Evolutionary conservation across 2,797 vertebrate species (phyloP), one percentile per base, ranked within the genome.

Genomic region (Hafferia zeledoni): DNA sequence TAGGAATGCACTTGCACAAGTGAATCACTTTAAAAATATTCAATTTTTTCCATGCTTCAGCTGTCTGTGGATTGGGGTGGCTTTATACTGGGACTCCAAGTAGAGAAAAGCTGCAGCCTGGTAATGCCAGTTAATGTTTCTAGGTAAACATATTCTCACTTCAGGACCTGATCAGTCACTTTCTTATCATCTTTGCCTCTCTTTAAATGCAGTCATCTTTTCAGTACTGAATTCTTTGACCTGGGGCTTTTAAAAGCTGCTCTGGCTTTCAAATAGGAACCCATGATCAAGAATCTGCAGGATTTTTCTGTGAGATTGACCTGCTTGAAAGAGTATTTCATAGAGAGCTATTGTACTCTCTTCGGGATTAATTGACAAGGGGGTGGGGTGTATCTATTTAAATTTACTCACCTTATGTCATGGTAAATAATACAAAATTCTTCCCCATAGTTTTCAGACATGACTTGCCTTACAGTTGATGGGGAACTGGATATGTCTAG

Each of bases 181-280:
- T 81, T 68, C 39, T 71, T 78, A 65, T 81, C 67, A 63, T 53
- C 22, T 69, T 94, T 90, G 77, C 90, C 85, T 93, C 91, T 95
- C 82, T 80, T 86, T n/a, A 75, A 82, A 49, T 70, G 60, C 94
- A 86, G 63, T 83, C 49, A 47, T 68, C 56, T 88, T 87, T 89
- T 87, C 87, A 77, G 75, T 92, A 91, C 60, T 94, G 65, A 52
- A 41, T 77, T 92, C 47, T 78, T 93, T 94, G 81, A 93, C 79
- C 89, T 74, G 74, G 86, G 46, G 35, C 79, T 96, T 89, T 85
- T 83, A 64, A 69, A 92, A 83, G 47, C 74, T 94, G 80, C 70
- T 94, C 80, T 96, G 87, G 83, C 78, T 85, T 97, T 83, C 37
- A 64, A 56, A 57, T 74, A n/a, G 80, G 85, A 94, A 69, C 17